Evolutionary conservation across 2,113 vertebrate genomes (phyloP).

Genomic region (crab-eating macaque (Macaca fascicularis)): T2T-MFA8v1.1 NC_088381.1:105761501-105762000

Average conservation of each 20-base stretch:
- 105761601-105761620: slow-evolving; percentile 1
- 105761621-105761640: slow-evolving; percentile 42
- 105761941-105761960: slow-evolving; percentile 22
- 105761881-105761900: not conserved
- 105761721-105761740: not conserved
- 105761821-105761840: not conserved
- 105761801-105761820: not conserved
- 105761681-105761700: not conserved
- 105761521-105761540: not conserved
- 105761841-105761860: not conserved
- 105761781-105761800: not conserved
- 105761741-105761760: not conserved
- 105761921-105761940: not conserved
- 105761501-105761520: not conserved
- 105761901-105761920: not conserved
- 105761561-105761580: slow-evolving; percentile 22
- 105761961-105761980: not conserved
- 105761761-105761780: not conserved
- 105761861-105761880: not conserved
- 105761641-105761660: slow-evolving; percentile 39
- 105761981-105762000: not conserved
- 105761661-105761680: slow-evolving; percentile 34
- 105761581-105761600: not conserved
- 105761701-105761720: not conserved
- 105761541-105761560: not conserved